Evolutionary conservation across 2,113 vertebrate genomes (phyloP).

Genomic region (Chinchilla lanigera): DNA sequence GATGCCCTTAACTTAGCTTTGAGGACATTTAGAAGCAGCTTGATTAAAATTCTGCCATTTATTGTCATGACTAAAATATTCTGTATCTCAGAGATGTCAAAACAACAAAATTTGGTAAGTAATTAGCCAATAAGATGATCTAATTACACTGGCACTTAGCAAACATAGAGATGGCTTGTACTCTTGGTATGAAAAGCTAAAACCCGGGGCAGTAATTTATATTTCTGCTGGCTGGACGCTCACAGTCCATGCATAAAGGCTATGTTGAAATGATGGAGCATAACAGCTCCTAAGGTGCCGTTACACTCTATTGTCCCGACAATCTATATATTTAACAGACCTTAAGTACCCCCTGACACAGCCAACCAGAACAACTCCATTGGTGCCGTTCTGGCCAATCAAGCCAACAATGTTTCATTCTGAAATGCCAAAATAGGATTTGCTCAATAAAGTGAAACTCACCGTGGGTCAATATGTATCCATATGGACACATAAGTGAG

Average conservation of each 20-base stretch:
- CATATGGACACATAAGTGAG: not conserved
- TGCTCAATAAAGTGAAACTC: slow-evolving; percentile 81
- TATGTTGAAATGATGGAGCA: slow-evolving; percentile 76
- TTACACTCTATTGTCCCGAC: slow-evolving; percentile 84
- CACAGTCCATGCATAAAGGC: slow-evolving; percentile 53
- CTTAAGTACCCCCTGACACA: slow-evolving; percentile 76
- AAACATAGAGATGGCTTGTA: not conserved
- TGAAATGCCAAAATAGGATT: slow-evolving; percentile 78
- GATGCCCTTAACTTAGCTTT: slow-evolving; percentile 32
- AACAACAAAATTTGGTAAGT: slow-evolving; percentile 59
- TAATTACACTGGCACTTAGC: slow-evolving; percentile 30
- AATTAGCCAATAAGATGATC: slow-evolving; percentile 27
- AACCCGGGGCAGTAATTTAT: slow-evolving; percentile 58
- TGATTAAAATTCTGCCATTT: slow-evolving; percentile 54
- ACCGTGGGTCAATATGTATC: slow-evolving; percentile 71
- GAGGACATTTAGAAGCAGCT: slow-evolving; percentile 35
- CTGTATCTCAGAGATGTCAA: slow-evolving; percentile 55
- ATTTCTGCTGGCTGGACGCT: slow-evolving; percentile 71
- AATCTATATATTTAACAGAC: slow-evolving; percentile 84
- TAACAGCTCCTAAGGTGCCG: slow-evolving; percentile 80
- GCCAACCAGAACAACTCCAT: slow-evolving; percentile 73
- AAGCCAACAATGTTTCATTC: slow-evolving; percentile 78
- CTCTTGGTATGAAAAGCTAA: slow-evolving; percentile 70
- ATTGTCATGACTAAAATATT: slow-evolving; percentile 59
- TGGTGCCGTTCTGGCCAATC: slow-evolving; percentile 81